Evolutionary conservation across 92 coral and sea anemone species (phyloP), one percentile per base, ranked within the genome.

Genomic region (Heteractis magnifica): DNA sequence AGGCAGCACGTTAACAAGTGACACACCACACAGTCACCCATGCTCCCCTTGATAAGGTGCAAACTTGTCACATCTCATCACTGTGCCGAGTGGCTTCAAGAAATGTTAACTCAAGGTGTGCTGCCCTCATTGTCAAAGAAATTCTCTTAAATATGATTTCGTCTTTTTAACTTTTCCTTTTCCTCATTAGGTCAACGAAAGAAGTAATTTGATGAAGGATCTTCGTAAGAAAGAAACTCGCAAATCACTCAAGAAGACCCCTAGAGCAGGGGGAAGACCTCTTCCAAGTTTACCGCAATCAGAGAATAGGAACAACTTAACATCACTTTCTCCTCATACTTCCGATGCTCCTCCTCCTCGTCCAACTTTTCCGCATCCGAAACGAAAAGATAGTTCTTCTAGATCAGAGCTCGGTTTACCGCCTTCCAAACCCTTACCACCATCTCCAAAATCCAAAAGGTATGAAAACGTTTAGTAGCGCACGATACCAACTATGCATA

Each of bases 171-270:
- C 52, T 12, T 19, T 62, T 26, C 13, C 21, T 62, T 53, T 58
- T 49, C 59, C 50, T 73, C 3, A 34, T 71, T 75, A 93, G 97
- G 86, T 85, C 23, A 77, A 86, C 16, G 90, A 82, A 60, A 81
- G 98, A 82, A 86, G 88, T 64, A 88, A 89, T 16, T 84, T 95
- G 60, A 81, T 94, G 88, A 90, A 76, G 20, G 98, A 94, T 65
- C 89, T 95, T 49, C 81, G 96, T 14, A 94, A 94, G 64, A 90
- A 89, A 19, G 96, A 94, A 77, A 87, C 98, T 0, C 92, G 98
- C 11, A 90, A 90, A 77, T 95, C 98, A 8, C 86, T 95, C 50
- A 91, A 94, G 82, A 82, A 83, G 53, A 87, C 82, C 81, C 89
- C 58, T 74, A 83, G 41, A 83, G 88, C 60, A 80, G 91, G 12